These are phyloP conservation scores for Indri indri DNA, from an alignment of 2,113 vertebrate species.

Conservation along the genomic window DNA sequence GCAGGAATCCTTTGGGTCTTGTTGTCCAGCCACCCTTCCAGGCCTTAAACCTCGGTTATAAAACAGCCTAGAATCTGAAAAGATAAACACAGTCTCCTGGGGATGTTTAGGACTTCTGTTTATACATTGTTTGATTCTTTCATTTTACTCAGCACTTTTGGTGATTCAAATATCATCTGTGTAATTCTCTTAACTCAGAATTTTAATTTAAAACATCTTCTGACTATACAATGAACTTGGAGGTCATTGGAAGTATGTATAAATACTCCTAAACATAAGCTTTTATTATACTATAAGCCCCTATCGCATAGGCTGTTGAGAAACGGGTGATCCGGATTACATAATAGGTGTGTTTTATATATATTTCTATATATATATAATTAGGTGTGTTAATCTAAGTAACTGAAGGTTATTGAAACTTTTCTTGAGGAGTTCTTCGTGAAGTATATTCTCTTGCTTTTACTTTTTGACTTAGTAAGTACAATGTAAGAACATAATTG, in stretches of 20 bases:
- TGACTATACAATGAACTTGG: background rate
- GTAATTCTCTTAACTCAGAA: conserved; percentile 12
- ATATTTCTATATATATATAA: background rate
- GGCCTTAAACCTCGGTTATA: background rate
- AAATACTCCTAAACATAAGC: background rate
- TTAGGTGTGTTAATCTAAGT: background rate
- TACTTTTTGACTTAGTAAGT: conserved; percentile 37
- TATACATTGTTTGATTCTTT: background rate
- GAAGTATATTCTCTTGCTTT: background rate
- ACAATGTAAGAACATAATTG: conserved; percentile 36
- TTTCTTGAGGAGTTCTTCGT: background rate
- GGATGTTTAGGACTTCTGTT: background rate
- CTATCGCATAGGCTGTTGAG: background rate
- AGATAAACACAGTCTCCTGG: background rate
- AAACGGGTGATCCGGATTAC: background rate
- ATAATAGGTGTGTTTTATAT: background rate
- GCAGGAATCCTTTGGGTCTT: background rate
- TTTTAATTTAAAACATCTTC: background rate
- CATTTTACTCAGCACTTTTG: background rate
- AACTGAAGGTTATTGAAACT: background rate
- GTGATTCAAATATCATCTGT: background rate
- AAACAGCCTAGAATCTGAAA: background rate
- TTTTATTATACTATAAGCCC: background rate
- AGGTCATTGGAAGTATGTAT: background rate
- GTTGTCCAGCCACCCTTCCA: background rate